Conservation (phyloP, 1,140 invertebrate genomes). For the Hypsibius dujardini region DNA sequence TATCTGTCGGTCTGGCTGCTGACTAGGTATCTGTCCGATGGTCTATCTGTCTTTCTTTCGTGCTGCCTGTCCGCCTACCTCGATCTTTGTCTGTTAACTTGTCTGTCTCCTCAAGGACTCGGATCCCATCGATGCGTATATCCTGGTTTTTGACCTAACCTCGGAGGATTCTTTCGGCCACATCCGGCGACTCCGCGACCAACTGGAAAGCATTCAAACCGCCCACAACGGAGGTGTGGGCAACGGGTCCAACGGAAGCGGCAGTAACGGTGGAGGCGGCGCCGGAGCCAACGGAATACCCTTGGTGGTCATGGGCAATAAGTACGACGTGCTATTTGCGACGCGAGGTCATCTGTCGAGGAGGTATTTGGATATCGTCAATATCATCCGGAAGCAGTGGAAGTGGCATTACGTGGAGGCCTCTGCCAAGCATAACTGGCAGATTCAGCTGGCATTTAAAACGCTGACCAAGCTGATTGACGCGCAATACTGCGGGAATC, state of each 20-base stretch:
- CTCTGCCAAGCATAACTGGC: conserved; percentile 35
- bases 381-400: conserved; percentile 34
- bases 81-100: too few relatives aligned
- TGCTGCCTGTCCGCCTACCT: too few relatives aligned
- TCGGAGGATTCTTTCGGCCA: conserved; percentile 34
- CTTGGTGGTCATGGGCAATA: conserved; percentile 33
- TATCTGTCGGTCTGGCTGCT: too few relatives aligned
- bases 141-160: conserved; percentile 33
- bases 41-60: too few relatives aligned
- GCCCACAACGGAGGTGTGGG: background rate
- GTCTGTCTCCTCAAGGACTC: too few relatives aligned
- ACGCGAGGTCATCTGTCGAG: conserved; percentile 21
- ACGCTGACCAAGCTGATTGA: conserved; percentile 34
- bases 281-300: conserved; percentile 30
- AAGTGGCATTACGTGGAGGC: conserved; percentile 34
- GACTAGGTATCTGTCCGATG: too few relatives aligned
- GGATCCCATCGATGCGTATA: conserved; percentile 30
- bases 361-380: conserved; percentile 29
- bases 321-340: conserved; percentile 28
- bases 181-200: conserved; percentile 32
- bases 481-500: background rate
- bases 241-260: background rate
- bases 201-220: conserved; percentile 28
- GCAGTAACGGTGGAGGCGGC: conserved; percentile 18
- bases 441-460: conserved; percentile 32